Evolutionary conservation across 92 coral and sea anemone species (phyloP).

Genomic region (Porites divaricata): DNA sequence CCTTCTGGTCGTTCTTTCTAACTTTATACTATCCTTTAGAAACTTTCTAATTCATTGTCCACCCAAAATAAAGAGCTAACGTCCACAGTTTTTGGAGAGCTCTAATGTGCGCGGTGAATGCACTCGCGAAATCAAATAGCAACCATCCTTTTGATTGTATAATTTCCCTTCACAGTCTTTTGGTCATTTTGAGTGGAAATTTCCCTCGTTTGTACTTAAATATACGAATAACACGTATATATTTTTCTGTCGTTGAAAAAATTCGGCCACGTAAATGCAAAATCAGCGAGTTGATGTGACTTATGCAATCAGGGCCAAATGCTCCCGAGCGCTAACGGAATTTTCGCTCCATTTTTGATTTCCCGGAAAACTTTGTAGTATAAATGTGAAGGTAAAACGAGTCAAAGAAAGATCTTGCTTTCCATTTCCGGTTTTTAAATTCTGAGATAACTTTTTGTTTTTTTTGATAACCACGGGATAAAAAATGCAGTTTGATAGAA

Average conservation of each 20-base stretch:
- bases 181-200: neutral
- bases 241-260: conserved; percentile 20
- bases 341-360: conserved; percentile 14
- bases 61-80: neutral
- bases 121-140: neutral
- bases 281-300: conserved; percentile 29
- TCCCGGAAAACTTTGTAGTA: conserved; percentile 32
- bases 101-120: neutral
- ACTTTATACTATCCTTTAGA: neutral
- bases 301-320: neutral
- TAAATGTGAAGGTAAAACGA: neutral
- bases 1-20: neutral
- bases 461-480: too few species aligned
- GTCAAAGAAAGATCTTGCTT: neutral
- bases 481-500: conserved; percentile 8
- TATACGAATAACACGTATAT: neutral
- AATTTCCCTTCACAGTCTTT: neutral
- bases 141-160: neutral
- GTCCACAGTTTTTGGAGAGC: neutral
- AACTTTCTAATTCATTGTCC: conserved; percentile 52
- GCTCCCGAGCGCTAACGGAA: neutral
- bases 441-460: neutral
- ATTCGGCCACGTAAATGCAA: neutral
- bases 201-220: neutral
- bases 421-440: conserved; percentile 36